Percentiles rank a stretch among this genome's conserved stretches.
Conservation (phyloP, 2,113 vertebrate species). For the Chaenocephalus aceratus region DNA sequence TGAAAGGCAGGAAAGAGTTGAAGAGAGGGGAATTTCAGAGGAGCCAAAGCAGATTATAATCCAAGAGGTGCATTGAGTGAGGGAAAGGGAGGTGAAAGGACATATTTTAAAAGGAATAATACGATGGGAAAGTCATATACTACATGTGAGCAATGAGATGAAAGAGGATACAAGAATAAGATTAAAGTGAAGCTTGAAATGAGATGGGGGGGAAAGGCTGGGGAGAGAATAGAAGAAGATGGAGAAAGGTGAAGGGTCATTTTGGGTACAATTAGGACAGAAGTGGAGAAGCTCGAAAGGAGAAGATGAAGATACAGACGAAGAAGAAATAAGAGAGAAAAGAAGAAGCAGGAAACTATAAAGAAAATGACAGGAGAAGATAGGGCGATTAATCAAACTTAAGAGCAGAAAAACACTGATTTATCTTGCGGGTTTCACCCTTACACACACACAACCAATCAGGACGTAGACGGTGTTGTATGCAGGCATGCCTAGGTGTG, state of each 20-base stretch:
- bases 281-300: neutral
- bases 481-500: neutral
- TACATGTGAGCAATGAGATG: neutral
- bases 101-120: neutral
- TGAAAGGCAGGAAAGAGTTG: neutral
- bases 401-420: conserved; percentile 5
- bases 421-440: conserved; percentile 3
- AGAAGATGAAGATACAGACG: conserved; percentile 2
- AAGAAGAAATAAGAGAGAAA: neutral
- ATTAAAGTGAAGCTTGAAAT: neutral
- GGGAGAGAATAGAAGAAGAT: neutral
- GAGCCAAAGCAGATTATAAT: neutral
- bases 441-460: conserved; percentile 6
- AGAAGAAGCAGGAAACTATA: conserved; percentile 2
- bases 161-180: neutral
- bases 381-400: conserved; percentile 8
- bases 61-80: neutral
- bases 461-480: neutral
- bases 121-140: neutral
- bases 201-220: neutral
- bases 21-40: neutral
- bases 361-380: neutral
- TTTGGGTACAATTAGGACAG: neutral
- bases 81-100: neutral
- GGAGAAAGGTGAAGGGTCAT: neutral